These are phyloP conservation scores for Callipepla squamata DNA, from an alignment of 2,113 vertebrate species.

Conservation along the genomic window DNA sequence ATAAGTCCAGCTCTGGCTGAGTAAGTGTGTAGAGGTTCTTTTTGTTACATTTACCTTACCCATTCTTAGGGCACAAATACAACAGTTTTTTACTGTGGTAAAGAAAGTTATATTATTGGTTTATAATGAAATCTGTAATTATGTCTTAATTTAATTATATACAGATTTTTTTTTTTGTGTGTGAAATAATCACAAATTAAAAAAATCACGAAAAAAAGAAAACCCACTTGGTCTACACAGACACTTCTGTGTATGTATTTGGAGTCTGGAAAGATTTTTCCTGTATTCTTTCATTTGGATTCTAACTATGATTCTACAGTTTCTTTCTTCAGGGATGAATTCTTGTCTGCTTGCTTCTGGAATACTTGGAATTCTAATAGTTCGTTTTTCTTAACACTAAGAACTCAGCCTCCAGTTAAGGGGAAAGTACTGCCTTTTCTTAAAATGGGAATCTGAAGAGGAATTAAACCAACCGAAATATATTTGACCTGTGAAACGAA, in stretches of 20 bases:
- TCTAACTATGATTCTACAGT: neutral
- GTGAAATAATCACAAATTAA: no score
- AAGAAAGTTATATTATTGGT: neutral
- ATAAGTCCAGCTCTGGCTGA: neutral
- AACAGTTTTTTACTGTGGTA: rapidly evolving
- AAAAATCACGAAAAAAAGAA: no score
- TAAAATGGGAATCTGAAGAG: neutral
- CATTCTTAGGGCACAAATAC: neutral
- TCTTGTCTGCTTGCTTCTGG: neutral
- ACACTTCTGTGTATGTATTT: neutral
- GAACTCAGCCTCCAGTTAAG: neutral
- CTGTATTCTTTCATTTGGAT: neutral
- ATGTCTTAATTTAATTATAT: neutral
- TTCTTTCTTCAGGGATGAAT: neutral
- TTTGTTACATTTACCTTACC: neutral
- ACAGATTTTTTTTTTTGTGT: neutral
- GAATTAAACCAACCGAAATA: neutral
- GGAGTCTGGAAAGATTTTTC: neutral
- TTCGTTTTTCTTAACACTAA: neutral
- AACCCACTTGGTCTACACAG: neutral
- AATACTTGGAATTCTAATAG: neutral
- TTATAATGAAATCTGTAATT: neutral
- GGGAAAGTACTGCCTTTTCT: neutral
- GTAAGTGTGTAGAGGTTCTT: neutral
- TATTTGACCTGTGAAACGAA: neutral